Evolutionary conservation across 2,113 vertebrate genomes (phyloP), one percentile per base, ranked within the genome.

Genomic region (Brachionichthys hirsutus): DNA sequence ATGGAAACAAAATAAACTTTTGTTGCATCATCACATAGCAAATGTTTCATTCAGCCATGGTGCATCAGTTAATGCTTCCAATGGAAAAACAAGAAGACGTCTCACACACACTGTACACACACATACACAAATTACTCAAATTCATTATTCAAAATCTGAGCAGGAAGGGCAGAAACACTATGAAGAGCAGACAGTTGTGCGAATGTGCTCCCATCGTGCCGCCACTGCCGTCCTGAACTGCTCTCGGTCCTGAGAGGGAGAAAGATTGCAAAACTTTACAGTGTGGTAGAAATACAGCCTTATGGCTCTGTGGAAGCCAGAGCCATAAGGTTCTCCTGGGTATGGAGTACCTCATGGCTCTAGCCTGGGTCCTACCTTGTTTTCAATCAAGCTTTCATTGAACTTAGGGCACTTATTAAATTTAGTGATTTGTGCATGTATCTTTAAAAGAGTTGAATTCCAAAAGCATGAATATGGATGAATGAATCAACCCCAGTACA

Each of bases 171-270:
- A 94, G 87, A 4, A 92, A 59, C 4, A 90, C 73, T 18, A 95
- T 58, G 68, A 91, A 83, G 58, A 95, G 89, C 73, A 96, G 91
- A 83, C 92, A 93, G 58, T 30, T 42, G 15, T 91, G 85, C 78
- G 84, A 76, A 0, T 87, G 89, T 47, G 83, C 85, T 61, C 90
- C 90, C 22, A 84, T 85, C 0, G 92, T 89, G 0, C 92, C 90
- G 0, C 87, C 94, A 85, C 90, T 96, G n/a, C 94, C 95, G 0
- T 98, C 95, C 16, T 96, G 95, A 77, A 97, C 93, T 20, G 95
- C 94, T 1, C 94, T 94, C 0, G 94, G 94, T 57, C 94, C 96
- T 98, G 90, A 0, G 10, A 54, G 34, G 40, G 40, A 12, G 10
- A 51, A 3, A 43, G 22, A 2, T 9, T 0, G 13, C 44, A 9